Base-by-base conservation (phyloP, 2,888 invertebrate species). In the Pterostichus madidus region DNA sequence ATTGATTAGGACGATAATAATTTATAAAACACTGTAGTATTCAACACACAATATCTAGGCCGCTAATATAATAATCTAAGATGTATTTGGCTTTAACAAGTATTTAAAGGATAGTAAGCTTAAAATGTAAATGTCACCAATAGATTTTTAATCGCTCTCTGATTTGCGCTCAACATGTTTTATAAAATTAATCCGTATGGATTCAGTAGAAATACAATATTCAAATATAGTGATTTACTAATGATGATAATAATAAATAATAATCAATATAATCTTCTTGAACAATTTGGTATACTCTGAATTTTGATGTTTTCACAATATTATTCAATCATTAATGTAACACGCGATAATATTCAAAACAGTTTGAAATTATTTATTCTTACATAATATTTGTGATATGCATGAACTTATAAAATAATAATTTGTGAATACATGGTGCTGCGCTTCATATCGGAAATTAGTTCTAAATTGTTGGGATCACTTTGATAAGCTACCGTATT, bases 241-340 rank as follows among this genome's bases (percentile, higher is more conserved):
- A 68, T 35, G 32, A 80, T 64, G 49, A 44, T 64, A 17, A 79
- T 75, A 79, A 61, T 46, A 68, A 68, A 5, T 80, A 80, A 53
- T 71, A 73, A 56, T 53, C 53, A 73, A 15, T 56, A 80, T 53
- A 80, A 80, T 80, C 73, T 46, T 39, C 49, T 56, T 71, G 31
- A 39, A 80, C 80, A 64, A 64, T 79, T 79, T 61, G 61, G 64
- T 79, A 79, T 79, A 79, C 39, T 79, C 79, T 35, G 49, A 46
- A 79, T 59, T 79, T 79, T 80, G 80, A 80, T 80, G 80, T 80
- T 80, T 80, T 80, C 80, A 68, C 80, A 71, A 59, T 73, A 80
- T 31, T 80, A 80, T 71, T 80, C 73, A 71, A 53, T 78, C 49
- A 31, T 71, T 71, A 71, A 71, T 71, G 32, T 64, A 64, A 32